phyloP scores from a whole-genome alignment of 1,140 invertebrate genomes.

The Heliconius himera region DNA sequence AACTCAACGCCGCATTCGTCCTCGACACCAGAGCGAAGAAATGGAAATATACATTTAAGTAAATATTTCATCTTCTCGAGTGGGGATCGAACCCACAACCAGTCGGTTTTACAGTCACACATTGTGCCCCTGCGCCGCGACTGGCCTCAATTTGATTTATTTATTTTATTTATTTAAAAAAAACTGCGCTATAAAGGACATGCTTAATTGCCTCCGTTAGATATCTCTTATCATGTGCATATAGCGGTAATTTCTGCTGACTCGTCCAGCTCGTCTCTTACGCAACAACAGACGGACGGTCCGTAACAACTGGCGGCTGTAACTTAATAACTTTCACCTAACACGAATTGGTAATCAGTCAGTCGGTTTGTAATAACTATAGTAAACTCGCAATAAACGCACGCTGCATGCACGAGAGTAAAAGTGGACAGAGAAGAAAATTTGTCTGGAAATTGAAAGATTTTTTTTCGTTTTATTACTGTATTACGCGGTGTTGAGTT shows the following conservation, averaged over 20 bases:
- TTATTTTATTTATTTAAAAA: too few species aligned
- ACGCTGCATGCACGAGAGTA: conserved; percentile 51
- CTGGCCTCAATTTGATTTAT: too few species aligned
- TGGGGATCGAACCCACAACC: too few species aligned
- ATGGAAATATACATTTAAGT: too few species aligned
- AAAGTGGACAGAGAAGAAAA: conserved; percentile 64
- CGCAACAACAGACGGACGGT: conserved; percentile 40
- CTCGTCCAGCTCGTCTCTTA: conserved; percentile 35
- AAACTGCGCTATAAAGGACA: background rate
- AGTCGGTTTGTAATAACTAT: conserved; percentile 52
- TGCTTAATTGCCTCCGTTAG: background rate
- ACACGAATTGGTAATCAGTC: conserved; percentile 51
- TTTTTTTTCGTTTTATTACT: background rate
- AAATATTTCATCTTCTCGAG: too few species aligned
- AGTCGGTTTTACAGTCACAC: too few species aligned
- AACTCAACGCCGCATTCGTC: too few species aligned
- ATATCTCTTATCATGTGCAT: background rate
- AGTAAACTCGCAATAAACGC: conserved; percentile 53
- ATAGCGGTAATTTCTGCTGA: conserved; percentile 38
- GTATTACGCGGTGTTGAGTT: background rate
- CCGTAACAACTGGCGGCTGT: conserved; percentile 38
- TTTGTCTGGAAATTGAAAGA: conserved; percentile 46
- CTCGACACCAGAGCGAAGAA: too few species aligned
- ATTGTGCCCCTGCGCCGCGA: too few species aligned
- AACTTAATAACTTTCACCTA: conserved; percentile 52